phyloP scores from a whole-genome alignment of 2,797 vertebrate genomes.

The Tinamus major region DNA sequence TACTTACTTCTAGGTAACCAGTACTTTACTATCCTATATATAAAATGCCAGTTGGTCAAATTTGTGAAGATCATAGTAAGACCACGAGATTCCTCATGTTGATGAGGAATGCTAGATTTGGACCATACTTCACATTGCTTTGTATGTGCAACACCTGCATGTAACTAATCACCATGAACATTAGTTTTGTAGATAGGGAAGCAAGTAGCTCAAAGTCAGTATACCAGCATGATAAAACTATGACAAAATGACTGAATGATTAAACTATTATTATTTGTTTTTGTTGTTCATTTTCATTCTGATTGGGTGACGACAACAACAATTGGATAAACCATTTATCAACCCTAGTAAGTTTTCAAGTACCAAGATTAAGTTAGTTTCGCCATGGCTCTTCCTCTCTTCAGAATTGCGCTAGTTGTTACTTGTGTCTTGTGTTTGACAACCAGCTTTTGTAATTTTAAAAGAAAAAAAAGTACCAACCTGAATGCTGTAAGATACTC shows the following conservation, averaged over 20 bases:
- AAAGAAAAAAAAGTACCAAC: slow-evolving; percentile 72
- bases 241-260: background rate
- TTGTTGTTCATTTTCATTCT: background rate
- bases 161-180: background rate
- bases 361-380: background rate
- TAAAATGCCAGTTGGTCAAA: background rate
- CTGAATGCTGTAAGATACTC: slow-evolving; percentile 84
- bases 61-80: background rate
- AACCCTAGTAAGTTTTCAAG: background rate
- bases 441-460: slow-evolving; percentile 31
- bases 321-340: background rate
- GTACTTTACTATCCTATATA: background rate
- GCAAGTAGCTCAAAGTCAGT: background rate
- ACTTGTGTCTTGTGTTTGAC: background rate
- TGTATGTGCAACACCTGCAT: background rate
- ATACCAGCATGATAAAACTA: background rate
- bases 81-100: background rate
- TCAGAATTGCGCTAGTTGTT: background rate
- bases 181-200: background rate
- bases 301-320: background rate
- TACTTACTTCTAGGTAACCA: background rate
- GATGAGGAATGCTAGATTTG: background rate
- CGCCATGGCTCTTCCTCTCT: background rate
- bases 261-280: background rate
- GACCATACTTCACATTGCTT: background rate